A percentile compares a stretch with the other conserved stretches of the same genome.
Evolutionary conservation across 2,888 invertebrate species (phyloP).

Genomic region (Eucriotettix oculatus): DNA sequence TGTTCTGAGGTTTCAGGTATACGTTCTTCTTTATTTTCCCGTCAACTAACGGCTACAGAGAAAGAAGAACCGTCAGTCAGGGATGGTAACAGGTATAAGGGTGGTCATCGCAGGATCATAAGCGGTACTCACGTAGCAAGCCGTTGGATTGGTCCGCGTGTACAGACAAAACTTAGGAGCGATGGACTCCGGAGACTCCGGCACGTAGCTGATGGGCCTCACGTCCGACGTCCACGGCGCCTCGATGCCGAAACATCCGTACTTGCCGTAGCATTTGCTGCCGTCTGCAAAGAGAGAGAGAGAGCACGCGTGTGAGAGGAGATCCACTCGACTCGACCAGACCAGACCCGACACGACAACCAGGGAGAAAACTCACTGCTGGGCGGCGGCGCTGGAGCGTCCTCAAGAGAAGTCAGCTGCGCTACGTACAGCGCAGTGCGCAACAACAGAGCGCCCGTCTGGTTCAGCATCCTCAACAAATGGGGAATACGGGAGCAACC

Average conservation of each 20-base stretch:
- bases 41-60: background rate
- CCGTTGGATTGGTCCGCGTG: slow-evolving; percentile 30
- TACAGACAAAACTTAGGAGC: slow-evolving; percentile 43
- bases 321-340: too few species aligned
- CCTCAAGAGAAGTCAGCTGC: too few species aligned
- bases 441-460: too few species aligned
- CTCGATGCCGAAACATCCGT: slow-evolving; percentile 64
- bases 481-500: too few species aligned
- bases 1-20: slow-evolving; percentile 34
- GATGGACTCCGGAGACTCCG: slow-evolving; percentile 48
- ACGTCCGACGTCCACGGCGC: slow-evolving; percentile 60
- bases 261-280: slow-evolving; percentile 49
- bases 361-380: too few species aligned
- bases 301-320: too few species aligned
- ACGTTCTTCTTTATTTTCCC: background rate
- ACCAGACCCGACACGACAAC: too few species aligned
- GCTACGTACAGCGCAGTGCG: too few species aligned
- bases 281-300: background rate
- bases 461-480: too few species aligned
- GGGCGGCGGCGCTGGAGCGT: too few species aligned
- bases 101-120: background rate
- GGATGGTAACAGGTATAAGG: background rate
- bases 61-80: background rate
- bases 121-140: slow-evolving; percentile 17
- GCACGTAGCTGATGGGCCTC: slow-evolving; percentile 64